Conservation (phyloP, 2,113 vertebrate genomes). For the Zosterops pallidus region DNA sequence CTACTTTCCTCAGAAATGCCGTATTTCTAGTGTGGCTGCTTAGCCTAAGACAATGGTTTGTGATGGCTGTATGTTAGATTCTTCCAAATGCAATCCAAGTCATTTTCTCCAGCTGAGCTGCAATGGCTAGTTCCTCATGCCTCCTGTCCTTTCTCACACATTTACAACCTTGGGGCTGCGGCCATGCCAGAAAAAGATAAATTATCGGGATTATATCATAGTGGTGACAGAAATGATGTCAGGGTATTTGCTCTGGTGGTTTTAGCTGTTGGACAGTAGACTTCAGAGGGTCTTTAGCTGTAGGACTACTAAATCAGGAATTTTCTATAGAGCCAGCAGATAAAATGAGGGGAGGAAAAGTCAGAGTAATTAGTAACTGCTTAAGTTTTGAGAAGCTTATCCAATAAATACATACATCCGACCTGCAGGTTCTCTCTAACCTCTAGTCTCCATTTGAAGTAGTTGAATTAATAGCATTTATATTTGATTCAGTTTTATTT, state of each 20-base stretch:
- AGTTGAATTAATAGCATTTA: neutral
- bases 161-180: neutral
- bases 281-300: neutral
- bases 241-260: neutral
- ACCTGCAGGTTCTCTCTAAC: neutral
- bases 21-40: neutral
- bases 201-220: neutral
- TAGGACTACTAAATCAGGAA: neutral
- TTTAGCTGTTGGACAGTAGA: neutral
- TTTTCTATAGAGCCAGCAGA: neutral
- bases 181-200: neutral
- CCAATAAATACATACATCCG: neutral
- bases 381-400: neutral
- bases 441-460: neutral
- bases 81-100: neutral
- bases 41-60: neutral
- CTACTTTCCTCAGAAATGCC: neutral
- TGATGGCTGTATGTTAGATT: neutral
- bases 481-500: neutral
- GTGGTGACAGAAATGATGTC: neutral
- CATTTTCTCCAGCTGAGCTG: neutral
- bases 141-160: neutral
- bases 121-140: neutral
- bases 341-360: neutral
- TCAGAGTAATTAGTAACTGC: neutral